Percentiles rank a stretch among this genome's conserved stretches.
phyloP scores from a whole-genome alignment of 2,113 vertebrate genomes.

The Laticauda laticaudata region DNA sequence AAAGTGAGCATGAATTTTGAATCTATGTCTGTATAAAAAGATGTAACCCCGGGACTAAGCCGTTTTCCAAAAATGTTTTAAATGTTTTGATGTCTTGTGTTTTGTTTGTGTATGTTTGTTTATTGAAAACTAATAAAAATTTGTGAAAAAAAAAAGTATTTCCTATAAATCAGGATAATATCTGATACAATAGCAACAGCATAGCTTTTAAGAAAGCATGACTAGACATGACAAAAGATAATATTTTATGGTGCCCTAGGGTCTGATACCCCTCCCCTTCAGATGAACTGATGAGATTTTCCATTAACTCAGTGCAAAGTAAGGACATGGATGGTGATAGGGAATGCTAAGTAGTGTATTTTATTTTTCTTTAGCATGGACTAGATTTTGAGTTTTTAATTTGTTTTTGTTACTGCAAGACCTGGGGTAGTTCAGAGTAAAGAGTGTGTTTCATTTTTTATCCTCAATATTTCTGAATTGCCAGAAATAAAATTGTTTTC shows the following conservation, averaged over 20 bases:
- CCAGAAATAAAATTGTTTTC: not conserved
- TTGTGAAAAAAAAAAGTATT: not conserved
- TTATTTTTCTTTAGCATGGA: not conserved
- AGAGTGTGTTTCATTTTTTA: not conserved
- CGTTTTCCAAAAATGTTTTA: too few species aligned
- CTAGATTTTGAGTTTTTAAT: not conserved
- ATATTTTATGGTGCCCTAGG: not conserved
- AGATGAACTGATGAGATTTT: not conserved
- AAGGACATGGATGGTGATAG: not conserved
- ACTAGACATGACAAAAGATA: not conserved
- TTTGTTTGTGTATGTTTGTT: too few species aligned
- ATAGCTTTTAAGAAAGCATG: not conserved
- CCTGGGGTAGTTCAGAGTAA: not conserved
- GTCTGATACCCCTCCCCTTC: not conserved
- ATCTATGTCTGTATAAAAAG: too few species aligned
- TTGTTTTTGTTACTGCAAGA: not conserved
- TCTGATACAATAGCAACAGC: not conserved
- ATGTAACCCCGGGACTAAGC: too few species aligned
- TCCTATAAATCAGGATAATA: not conserved
- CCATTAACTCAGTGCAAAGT: not conserved
- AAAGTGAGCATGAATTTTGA: too few species aligned
- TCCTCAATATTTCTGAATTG: not conserved
- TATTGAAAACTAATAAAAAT: too few species aligned
- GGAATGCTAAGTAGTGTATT: not conserved
- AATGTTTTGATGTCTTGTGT: too few species aligned